phyloP scores from a whole-genome alignment of 1,140 invertebrate genomes.

The Mesaphorura yosii region DNA sequence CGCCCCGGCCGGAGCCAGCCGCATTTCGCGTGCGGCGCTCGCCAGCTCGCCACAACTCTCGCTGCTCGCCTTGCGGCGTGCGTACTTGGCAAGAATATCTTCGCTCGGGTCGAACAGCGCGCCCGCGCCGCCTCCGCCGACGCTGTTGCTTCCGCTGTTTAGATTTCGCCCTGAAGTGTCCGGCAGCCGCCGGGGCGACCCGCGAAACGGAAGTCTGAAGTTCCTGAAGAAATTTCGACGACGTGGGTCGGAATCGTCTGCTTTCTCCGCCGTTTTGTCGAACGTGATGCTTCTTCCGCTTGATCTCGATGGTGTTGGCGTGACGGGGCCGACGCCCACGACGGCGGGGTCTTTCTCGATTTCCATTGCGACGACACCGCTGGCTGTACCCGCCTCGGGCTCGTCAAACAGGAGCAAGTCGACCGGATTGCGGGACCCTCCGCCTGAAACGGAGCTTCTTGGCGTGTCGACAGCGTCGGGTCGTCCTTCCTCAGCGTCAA shows the following conservation, averaged over 20 bases:
- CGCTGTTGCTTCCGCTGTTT: neutral
- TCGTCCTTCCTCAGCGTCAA: constrained; percentile 66
- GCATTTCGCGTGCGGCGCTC: too few relatives aligned
- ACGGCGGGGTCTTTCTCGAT: too few relatives aligned
- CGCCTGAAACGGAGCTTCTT: too few relatives aligned
- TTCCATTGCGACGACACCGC: too few relatives aligned
- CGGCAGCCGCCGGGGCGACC: constrained; percentile 49
- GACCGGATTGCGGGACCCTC: too few relatives aligned
- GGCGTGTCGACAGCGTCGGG: constrained; percentile 44
- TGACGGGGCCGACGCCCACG: neutral
- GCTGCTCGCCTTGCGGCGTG: too few relatives aligned
- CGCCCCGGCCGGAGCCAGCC: too few relatives aligned
- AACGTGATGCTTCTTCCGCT: constrained; percentile 74
- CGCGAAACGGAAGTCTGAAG: constrained; percentile 55
- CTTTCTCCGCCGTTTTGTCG: constrained; percentile 74
- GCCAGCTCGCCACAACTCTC: too few relatives aligned
- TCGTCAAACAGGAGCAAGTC: too few relatives aligned
- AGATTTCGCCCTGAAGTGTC: constrained; percentile 36
- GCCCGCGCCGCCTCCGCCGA: neutral
- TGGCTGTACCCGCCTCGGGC: too few relatives aligned
- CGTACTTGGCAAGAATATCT: too few relatives aligned
- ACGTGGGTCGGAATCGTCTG: constrained; percentile 38
- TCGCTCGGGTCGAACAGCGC: too few relatives aligned
- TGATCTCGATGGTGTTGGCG: neutral
- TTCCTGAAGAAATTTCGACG: constrained; percentile 49